A percentile compares a stretch with the other conserved stretches of the same genome.
These are phyloP conservation scores for Hesperia comma DNA, from an alignment of 2,888 invertebrate species.

Conservation along the genomic window DNA sequence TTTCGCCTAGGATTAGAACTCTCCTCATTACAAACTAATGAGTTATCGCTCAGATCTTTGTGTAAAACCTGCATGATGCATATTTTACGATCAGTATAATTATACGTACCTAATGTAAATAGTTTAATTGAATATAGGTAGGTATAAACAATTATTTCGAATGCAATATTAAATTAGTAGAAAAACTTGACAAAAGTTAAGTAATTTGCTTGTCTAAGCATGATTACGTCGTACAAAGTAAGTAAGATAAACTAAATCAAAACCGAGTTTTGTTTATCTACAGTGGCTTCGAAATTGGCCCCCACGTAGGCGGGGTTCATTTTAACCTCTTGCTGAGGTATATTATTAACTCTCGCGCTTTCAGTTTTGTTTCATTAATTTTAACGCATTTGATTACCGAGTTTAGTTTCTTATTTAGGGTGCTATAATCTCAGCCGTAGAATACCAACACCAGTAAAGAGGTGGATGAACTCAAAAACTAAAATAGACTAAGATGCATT, in stretches of 20 bases:
- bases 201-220: slow-evolving; percentile 34
- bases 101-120: no score
- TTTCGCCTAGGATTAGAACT: slow-evolving; percentile 7
- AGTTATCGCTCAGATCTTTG: no score
- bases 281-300: slow-evolving; percentile 45
- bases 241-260: slow-evolving; percentile 37
- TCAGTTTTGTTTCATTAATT: slow-evolving; percentile 17
- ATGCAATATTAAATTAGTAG: not conserved
- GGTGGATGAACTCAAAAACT: slow-evolving; percentile 73
- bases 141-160: no score
- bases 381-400: slow-evolving; percentile 6
- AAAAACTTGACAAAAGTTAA: slow-evolving; percentile 15
- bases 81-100: no score
- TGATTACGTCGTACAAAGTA: slow-evolving; percentile 41
- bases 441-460: slow-evolving; percentile 59
- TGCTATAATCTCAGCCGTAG: slow-evolving; percentile 53
- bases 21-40: not conserved
- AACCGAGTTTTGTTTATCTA: slow-evolving; percentile 41
- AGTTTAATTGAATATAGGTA: no score
- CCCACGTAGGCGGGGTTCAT: slow-evolving; percentile 45
- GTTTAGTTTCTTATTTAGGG: slow-evolving; percentile 3
- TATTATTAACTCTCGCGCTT: slow-evolving; percentile 44
- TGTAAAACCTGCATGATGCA: no score
- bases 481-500: slow-evolving; percentile 67
- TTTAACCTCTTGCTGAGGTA: slow-evolving; percentile 47